Evolutionary conservation across 2,113 vertebrate species (phyloP).

Genomic region (Prunella himalayana): DNA sequence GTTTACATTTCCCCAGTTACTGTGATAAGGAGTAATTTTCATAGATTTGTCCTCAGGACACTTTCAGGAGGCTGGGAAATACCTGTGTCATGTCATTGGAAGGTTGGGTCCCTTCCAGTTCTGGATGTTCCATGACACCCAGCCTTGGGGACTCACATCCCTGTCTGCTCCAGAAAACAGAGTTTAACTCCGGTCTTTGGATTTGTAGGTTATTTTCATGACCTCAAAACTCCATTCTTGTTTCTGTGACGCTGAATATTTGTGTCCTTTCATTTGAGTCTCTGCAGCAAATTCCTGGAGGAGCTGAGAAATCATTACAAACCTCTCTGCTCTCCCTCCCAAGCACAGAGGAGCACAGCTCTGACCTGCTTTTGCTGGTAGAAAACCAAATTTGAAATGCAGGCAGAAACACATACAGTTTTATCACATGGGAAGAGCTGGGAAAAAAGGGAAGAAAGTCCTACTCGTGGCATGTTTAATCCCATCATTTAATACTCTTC

Average conservation of each 20-base stretch:
- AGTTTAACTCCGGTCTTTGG: background rate
- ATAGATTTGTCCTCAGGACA: background rate
- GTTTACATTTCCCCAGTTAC: background rate
- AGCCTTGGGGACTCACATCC: background rate
- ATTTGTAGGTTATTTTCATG: background rate
- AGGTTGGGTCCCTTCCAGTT: background rate
- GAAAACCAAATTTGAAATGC: background rate
- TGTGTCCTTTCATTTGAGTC: background rate
- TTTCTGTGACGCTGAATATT: background rate
- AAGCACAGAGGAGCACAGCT: background rate
- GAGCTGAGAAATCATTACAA: background rate
- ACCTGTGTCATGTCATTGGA: rapidly evolving
- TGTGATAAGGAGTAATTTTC: background rate
- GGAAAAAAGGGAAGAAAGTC: background rate
- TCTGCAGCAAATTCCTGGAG: constrained; percentile 11
- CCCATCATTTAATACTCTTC: background rate
- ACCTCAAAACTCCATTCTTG: background rate
- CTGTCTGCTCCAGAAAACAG: background rate
- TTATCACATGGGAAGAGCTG: background rate
- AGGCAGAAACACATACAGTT: background rate
- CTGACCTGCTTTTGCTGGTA: constrained; percentile 2
- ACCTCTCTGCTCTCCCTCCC: background rate
- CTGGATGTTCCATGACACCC: background rate
- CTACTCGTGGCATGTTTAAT: background rate
- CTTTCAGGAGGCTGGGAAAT: background rate